Evolutionary conservation across 2,113 vertebrate genomes (phyloP).

Genomic region (Thalassarche chlororhynchos): DNA sequence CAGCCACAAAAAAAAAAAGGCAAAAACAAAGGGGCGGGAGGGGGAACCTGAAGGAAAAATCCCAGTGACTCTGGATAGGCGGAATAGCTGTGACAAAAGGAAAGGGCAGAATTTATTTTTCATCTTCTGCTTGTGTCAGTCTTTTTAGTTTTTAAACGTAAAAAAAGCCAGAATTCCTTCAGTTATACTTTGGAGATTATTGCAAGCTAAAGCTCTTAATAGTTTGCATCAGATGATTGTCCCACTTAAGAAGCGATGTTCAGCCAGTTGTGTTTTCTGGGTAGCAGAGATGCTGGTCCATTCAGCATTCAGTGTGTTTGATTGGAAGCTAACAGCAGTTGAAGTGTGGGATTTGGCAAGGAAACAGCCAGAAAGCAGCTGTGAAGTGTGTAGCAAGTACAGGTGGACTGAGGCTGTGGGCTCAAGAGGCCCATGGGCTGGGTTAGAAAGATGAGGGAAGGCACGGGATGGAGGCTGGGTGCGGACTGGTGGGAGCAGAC

Average conservation of each 20-base stretch:
- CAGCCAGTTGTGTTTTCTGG: not conserved
- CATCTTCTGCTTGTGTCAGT: not conserved
- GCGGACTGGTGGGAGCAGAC: not conserved
- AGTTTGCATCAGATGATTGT: not conserved
- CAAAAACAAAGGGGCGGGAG: not conserved
- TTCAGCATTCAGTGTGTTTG: not conserved
- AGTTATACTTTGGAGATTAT: not conserved
- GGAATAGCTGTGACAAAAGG: not conserved
- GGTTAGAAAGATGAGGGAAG: not conserved
- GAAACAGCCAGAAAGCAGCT: not conserved
- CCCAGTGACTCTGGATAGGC: not conserved
- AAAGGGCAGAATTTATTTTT: not conserved
- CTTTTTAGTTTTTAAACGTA: not conserved
- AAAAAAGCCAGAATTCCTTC: not conserved
- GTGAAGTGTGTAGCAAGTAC: not conserved
- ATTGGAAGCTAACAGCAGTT: not conserved
- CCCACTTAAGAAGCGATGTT: not conserved
- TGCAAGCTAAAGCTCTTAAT: not conserved
- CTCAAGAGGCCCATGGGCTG: not conserved
- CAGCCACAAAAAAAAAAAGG: not conserved
- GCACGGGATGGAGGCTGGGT: not conserved
- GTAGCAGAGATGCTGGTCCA: not conserved
- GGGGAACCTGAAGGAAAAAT: not conserved
- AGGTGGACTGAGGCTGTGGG: not conserved
- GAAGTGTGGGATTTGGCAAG: not conserved